These are phyloP conservation scores for Squalus acanthias DNA, from an alignment of 2,797 vertebrate genomes.

Conservation along the genomic window DNA sequence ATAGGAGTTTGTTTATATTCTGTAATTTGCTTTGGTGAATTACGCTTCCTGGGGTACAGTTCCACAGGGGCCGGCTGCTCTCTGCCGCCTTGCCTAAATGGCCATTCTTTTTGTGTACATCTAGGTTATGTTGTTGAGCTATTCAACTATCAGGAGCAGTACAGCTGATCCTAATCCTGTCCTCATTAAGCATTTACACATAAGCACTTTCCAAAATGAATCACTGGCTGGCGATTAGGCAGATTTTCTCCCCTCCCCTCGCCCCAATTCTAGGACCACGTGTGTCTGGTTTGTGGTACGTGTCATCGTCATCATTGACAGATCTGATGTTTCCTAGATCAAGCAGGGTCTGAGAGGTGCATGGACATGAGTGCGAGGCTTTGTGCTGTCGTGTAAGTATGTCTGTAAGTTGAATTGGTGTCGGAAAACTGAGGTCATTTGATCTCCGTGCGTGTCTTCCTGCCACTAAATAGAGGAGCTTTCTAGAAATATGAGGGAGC, in stretches of 20 bases:
- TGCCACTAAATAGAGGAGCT: not conserved
- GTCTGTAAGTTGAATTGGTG: not conserved
- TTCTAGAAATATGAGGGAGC: not conserved
- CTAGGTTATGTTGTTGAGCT: not conserved
- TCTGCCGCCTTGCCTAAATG: not conserved
- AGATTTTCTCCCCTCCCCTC: not conserved
- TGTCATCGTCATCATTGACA: not conserved
- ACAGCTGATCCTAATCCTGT: not conserved
- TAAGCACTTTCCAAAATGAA: not conserved
- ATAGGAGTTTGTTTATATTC: not conserved
- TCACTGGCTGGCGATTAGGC: not conserved
- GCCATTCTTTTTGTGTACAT: not conserved
- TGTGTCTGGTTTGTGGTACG: not conserved
- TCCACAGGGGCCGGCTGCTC: not conserved
- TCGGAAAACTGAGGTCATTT: not conserved
- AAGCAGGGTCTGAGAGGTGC: not conserved
- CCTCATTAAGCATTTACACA: not conserved
- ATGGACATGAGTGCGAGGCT: not conserved
- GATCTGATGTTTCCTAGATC: not conserved
- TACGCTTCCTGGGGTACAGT: not conserved
- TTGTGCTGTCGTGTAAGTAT: not conserved
- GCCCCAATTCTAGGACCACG: not conserved
- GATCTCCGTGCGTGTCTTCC: not conserved
- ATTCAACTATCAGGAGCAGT: not conserved
- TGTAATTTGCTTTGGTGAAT: not conserved